phyloP scores from a whole-genome alignment of 2,113 vertebrate species.

The Corythaeola cristata region DNA sequence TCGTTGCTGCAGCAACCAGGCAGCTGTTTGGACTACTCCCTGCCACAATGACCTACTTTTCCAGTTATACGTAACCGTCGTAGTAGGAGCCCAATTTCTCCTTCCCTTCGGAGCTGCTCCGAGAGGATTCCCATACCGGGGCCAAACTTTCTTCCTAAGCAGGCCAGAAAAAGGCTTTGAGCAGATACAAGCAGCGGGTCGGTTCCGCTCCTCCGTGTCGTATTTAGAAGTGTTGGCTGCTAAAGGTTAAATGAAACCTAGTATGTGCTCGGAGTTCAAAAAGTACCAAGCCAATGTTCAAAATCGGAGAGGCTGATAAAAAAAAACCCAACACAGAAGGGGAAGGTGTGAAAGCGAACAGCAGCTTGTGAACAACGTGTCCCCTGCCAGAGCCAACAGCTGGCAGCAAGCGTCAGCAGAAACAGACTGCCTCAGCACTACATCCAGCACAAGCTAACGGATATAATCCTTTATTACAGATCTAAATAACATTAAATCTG shows the following conservation, averaged over 20 bases:
- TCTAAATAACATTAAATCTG: neutral
- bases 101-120: conserved; percentile 38
- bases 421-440: neutral
- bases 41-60: conserved; percentile 87
- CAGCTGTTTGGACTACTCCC: conserved; percentile 74
- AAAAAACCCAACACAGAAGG: neutral
- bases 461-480: neutral
- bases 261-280: neutral
- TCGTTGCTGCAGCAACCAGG: conserved; percentile 79
- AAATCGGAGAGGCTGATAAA: neutral
- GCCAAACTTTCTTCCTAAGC: neutral
- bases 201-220: neutral
- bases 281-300: neutral
- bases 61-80: conserved; percentile 55
- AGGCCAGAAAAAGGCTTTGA: neutral
- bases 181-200: neutral
- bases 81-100: conserved; percentile 66
- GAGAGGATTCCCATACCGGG: neutral
- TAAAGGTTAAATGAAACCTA: conserved; percentile 20
- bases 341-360: neutral
- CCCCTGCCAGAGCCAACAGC: neutral
- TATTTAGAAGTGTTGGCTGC: neutral
- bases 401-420: neutral
- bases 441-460: neutral
- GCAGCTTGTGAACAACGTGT: neutral